phyloP scores from a whole-genome alignment of 1,140 invertebrate species.

The Caenorhabditis tropicalis region DNA sequence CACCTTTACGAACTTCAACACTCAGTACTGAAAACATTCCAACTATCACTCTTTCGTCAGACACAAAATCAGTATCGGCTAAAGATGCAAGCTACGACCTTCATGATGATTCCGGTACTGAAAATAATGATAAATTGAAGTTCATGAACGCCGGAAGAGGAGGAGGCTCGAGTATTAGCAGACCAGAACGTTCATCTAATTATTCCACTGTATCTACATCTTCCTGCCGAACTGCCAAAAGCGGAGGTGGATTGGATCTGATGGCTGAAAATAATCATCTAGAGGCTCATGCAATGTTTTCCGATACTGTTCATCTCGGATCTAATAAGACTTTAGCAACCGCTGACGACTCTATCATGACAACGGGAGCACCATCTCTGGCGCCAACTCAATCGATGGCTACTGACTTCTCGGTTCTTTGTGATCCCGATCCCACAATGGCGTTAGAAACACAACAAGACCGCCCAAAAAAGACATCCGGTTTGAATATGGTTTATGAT shows the following conservation, averaged over 20 bases:
- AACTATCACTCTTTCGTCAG: not conserved
- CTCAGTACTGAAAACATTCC: not conserved
- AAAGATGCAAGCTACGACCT: not conserved
- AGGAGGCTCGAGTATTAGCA: too few species aligned
- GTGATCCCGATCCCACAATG: slow-evolving; percentile 35
- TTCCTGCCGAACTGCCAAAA: not conserved
- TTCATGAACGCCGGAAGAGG: not conserved
- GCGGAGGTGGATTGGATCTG: not conserved
- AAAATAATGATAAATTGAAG: not conserved
- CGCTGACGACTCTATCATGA: not conserved
- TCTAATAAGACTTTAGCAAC: not conserved
- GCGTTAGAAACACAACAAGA: not conserved
- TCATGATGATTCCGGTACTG: not conserved
- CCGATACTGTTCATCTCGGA: slow-evolving; percentile 35
- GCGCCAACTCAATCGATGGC: not conserved
- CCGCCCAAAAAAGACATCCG: not conserved
- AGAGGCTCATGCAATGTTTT: slow-evolving; percentile 40
- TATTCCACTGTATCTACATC: not conserved
- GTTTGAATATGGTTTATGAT: not conserved
- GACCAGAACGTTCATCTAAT: not conserved
- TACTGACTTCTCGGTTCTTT: not conserved
- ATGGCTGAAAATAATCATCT: slow-evolving; percentile 23
- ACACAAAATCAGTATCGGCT: not conserved
- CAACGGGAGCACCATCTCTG: not conserved
- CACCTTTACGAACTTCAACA: not conserved